phyloP scores from a whole-genome alignment of 2,113 vertebrate genomes.

The Mystacornis crossleyi region DNA sequence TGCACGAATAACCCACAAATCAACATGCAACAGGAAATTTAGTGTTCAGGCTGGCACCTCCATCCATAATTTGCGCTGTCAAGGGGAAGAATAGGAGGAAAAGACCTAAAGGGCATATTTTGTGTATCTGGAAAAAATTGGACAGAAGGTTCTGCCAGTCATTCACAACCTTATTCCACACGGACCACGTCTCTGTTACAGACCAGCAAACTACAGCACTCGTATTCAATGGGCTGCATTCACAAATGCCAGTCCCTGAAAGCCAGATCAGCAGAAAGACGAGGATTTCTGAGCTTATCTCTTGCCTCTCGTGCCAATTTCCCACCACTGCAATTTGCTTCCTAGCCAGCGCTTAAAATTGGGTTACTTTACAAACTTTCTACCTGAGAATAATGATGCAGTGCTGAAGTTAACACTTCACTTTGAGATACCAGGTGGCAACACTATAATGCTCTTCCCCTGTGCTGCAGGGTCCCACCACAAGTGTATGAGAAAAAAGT shows the following conservation, averaged over 20 bases:
- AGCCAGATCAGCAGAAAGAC: constrained; percentile 15
- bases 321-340: background rate
- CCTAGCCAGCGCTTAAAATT: background rate
- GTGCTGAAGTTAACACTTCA: background rate
- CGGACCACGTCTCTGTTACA: background rate
- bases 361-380: background rate
- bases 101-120: constrained; percentile 41
- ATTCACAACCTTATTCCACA: constrained; percentile 14
- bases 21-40: constrained; percentile 13
- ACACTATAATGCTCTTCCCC: background rate
- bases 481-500: background rate
- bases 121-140: background rate
- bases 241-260: background rate
- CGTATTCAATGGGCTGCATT: background rate
- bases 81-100: constrained; percentile 37
- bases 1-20: background rate
- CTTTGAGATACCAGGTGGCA: background rate
- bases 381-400: background rate
- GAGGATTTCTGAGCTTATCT: constrained; percentile 12
- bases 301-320: background rate
- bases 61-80: background rate
- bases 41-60: constrained; percentile 10
- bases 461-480: background rate
- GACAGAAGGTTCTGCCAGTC: constrained; percentile 27
- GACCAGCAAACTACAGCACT: background rate